Evolutionary conservation across 2,113 vertebrate species (phyloP).

Genomic region (Perca schrenkii): DNA sequence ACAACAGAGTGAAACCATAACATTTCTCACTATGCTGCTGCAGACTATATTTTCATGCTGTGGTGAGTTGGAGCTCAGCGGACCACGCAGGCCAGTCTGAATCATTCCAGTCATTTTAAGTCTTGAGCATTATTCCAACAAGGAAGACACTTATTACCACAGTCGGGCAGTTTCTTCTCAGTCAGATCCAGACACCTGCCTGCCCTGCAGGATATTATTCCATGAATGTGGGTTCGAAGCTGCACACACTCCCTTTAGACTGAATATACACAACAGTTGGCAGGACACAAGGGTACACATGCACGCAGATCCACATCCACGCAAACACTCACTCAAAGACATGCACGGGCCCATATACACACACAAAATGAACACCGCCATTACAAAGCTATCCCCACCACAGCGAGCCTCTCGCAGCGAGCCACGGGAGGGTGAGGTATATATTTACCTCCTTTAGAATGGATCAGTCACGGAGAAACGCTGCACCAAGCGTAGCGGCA

Average conservation of each 20-base stretch:
- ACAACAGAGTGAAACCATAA: constrained; percentile 43
- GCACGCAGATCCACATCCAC: constrained; percentile 8
- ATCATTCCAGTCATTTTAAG: constrained; percentile 59
- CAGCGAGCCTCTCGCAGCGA: constrained; percentile 7
- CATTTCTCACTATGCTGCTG: constrained; percentile 51
- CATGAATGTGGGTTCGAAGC: constrained; percentile 30
- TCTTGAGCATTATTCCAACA: constrained; percentile 54
- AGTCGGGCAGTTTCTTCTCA: constrained; percentile 42
- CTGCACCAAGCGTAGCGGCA: neutral
- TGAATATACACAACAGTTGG: neutral
- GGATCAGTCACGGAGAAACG: constrained; percentile 43
- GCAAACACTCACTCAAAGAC: constrained; percentile 5
- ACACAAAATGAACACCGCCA: constrained; percentile 28
- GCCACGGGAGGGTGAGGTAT: constrained; percentile 41
- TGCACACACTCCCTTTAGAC: neutral
- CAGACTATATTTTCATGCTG: constrained; percentile 61
- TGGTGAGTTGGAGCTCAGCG: constrained; percentile 45
- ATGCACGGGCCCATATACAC: neutral
- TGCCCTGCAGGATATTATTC: constrained; percentile 13
- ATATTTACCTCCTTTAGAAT: constrained; percentile 37
- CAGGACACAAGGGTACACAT: neutral
- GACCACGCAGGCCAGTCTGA: constrained; percentile 45
- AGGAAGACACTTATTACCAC: constrained; percentile 62
- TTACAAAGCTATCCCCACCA: constrained; percentile 27
- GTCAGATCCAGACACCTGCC: constrained; percentile 30